A percentile compares a stretch with the other conserved stretches of the same genome.
phyloP scores from a whole-genome alignment of 2,888 invertebrate genomes.

The Xanthorhoe designata region DNA sequence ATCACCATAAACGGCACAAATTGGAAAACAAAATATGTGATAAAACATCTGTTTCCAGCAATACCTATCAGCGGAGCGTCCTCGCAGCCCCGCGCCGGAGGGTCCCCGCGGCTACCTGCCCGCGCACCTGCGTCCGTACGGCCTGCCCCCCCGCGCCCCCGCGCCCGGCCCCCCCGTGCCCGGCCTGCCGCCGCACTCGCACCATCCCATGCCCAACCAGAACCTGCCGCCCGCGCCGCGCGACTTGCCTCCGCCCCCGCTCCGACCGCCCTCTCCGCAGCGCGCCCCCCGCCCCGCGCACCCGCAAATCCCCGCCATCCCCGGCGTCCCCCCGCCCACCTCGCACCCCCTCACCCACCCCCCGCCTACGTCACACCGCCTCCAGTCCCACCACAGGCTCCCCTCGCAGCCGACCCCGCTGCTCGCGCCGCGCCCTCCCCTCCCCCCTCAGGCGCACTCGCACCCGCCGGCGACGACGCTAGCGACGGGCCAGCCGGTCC shows the following conservation, averaged over 20 bases:
- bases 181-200: slow-evolving; percentile 20
- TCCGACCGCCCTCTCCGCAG: background rate
- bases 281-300: slow-evolving; percentile 15
- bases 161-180: slow-evolving; percentile 18
- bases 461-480: slow-evolving; percentile 19
- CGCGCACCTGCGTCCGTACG: slow-evolving; percentile 54
- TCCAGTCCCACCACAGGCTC: slow-evolving; percentile 15
- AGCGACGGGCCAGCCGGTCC: slow-evolving; percentile 32
- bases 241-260: background rate
- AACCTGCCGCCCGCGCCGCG: slow-evolving; percentile 11
- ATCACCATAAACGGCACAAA: too few species aligned
- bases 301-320: slow-evolving; percentile 2
- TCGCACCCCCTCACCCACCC: slow-evolving; percentile 13
- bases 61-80: slow-evolving; percentile 35
- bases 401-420: slow-evolving; percentile 15
- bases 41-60: too few species aligned
- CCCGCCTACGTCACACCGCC: slow-evolving; percentile 10
- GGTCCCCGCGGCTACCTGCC: slow-evolving; percentile 57
- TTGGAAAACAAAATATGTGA: too few species aligned
- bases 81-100: slow-evolving; percentile 49
- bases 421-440: slow-evolving; percentile 1
- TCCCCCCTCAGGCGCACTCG: slow-evolving; percentile 28
- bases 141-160: slow-evolving; percentile 22
- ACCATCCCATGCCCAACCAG: slow-evolving; percentile 35
- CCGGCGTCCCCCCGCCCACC: slow-evolving; percentile 12